Conservation (phyloP, 2,888 invertebrate genomes). For the Perizoma flavofasciatum region DNA sequence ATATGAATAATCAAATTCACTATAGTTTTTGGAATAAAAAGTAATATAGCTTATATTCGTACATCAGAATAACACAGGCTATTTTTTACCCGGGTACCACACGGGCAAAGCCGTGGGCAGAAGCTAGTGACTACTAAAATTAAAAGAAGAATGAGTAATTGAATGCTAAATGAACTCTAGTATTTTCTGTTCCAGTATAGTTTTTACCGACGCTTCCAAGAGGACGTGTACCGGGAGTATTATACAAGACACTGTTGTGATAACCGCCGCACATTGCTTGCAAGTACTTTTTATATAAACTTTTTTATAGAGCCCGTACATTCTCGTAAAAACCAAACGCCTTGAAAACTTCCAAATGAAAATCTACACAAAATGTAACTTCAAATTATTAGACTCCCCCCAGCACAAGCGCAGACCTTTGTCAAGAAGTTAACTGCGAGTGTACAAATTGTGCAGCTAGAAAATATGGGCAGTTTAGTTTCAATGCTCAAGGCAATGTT, state of each 20-base stretch:
- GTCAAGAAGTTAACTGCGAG: conserved; percentile 38
- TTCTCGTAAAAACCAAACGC: conserved; percentile 21
- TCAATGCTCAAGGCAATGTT: conserved; percentile 17
- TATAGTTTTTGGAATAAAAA: too few relatives aligned
- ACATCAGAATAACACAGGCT: too few relatives aligned
- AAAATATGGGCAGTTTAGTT: conserved; percentile 37
- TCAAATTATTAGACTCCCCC: conserved; percentile 37
- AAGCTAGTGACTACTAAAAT: too few relatives aligned
- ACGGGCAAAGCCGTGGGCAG: too few relatives aligned
- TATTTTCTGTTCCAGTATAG: conserved; percentile 49
- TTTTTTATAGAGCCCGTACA: not conserved
- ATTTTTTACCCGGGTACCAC: too few relatives aligned
- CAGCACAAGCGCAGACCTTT: conserved; percentile 31
- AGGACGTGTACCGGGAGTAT: conserved; percentile 64
- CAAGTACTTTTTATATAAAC: conserved; percentile 45
- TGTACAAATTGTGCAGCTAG: conserved; percentile 20
- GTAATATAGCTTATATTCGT: too few relatives aligned
- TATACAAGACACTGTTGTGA: conserved; percentile 61
- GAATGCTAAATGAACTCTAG: too few relatives aligned
- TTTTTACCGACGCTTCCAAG: conserved; percentile 54
- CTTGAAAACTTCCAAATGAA: conserved; percentile 32
- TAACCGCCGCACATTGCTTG: conserved; percentile 71
- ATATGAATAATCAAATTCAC: too few relatives aligned
- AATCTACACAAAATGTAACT: conserved; percentile 36
- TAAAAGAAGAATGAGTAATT: too few relatives aligned